A percentile compares a stretch with the other conserved stretches of the same genome.
phyloP scores from a whole-genome alignment of 2,888 invertebrate species.

The Temnothorax ravouxi region DNA sequence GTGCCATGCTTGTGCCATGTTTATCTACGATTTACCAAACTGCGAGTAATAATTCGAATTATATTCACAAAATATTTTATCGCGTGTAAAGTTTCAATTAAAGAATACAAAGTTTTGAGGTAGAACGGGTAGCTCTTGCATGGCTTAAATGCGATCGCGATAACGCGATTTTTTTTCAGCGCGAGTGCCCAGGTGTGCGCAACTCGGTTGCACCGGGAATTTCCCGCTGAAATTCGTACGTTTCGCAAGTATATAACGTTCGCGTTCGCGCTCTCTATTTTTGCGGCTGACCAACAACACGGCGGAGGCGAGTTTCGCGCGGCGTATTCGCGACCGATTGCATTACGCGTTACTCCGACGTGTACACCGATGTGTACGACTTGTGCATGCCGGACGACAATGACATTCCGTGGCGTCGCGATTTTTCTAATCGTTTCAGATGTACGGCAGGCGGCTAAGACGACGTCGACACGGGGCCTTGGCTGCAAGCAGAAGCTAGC shows the following conservation, averaged over 20 bases:
- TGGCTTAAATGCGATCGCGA: background rate
- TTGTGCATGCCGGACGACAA: constrained; percentile 70
- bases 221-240: constrained; percentile 44
- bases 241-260: constrained; percentile 21
- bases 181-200: constrained; percentile 8
- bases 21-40: background rate
- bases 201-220: constrained; percentile 18
- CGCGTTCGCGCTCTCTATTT: constrained; percentile 45
- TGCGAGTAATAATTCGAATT: background rate
- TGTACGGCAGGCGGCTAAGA: constrained; percentile 57
- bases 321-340: background rate
- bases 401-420: constrained; percentile 80
- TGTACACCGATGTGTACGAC: background rate
- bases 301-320: background rate
- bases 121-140: background rate
- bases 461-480: constrained; percentile 62
- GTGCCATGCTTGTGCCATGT: too few relatives aligned
- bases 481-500: constrained; percentile 79
- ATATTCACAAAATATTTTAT: background rate
- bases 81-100: background rate
- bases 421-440: constrained; percentile 76
- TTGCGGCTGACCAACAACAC: constrained; percentile 8
- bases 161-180: constrained; percentile 25
- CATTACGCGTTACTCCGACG: background rate
- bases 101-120: background rate